Conservation (phyloP, 92 coral and sea anemone species). For the Metridium senile region DNA sequence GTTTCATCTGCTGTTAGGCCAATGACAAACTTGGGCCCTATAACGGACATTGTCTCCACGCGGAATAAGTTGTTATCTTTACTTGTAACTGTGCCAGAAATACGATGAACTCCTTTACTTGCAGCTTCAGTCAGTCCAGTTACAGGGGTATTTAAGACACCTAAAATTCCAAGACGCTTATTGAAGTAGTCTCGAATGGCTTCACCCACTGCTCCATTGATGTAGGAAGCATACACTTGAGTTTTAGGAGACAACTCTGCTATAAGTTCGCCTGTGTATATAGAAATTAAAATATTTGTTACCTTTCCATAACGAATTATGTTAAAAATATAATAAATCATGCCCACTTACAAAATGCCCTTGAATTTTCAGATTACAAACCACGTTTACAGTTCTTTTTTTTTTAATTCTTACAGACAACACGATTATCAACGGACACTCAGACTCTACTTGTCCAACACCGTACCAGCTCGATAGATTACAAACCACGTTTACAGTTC, state of each 20-base stretch:
- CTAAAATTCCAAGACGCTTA: conserved; percentile 5
- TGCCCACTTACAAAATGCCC: too few species aligned
- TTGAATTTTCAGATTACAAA: too few species aligned
- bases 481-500: too few species aligned
- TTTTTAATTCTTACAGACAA: too few species aligned
- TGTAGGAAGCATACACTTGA: neutral
- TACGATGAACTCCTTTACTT: conserved; percentile 13
- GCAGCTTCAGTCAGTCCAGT: conserved; percentile 35
- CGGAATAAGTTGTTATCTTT: conserved; percentile 15
- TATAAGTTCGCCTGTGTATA: neutral
- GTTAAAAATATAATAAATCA: too few species aligned
- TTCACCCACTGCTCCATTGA: neutral
- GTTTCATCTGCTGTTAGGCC: conserved; percentile 34
- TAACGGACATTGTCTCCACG: conserved; percentile 15
- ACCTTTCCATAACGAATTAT: too few species aligned
- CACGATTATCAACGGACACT: too few species aligned
- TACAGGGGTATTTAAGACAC: conserved; percentile 23
- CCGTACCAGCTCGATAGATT: too few species aligned
- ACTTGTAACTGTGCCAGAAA: conserved; percentile 30
- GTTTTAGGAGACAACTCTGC: neutral
- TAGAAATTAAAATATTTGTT: neutral
- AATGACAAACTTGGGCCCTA: conserved; percentile 8
- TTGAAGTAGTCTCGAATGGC: conserved; percentile 3
- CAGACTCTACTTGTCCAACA: too few species aligned
- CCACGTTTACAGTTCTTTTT: too few species aligned